Base-by-base conservation (phyloP, 2,113 vertebrate genomes). In the Speoplatyrhinus poulsoni region DNA sequence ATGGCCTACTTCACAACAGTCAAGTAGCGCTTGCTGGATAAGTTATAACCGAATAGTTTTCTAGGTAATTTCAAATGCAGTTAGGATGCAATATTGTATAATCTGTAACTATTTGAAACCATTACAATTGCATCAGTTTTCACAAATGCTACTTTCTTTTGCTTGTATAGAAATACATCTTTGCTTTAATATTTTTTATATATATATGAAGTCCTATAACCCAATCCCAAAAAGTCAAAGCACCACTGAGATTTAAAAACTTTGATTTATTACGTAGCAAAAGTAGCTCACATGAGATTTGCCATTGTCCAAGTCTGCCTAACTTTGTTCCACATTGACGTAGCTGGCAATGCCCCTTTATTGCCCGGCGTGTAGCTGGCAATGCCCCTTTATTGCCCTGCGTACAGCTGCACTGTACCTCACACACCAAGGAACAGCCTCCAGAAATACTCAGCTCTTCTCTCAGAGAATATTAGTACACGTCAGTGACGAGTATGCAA, bases 401-500 rank as follows among this genome's bases (percentile, higher is more conserved):
- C 19, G 26, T 26, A 83, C 75, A 81, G 66, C 56, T 75, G 75
- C 72, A 62, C 76, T 56, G 58, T 69, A 79, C 94, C 92, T 94
- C 53, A 26, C 72, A 91, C 89, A 89, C 91, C 92, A 87, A 90
- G 81, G 73, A 87, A 75, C 5, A 82, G 77, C 66, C 82, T 59
- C 73, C 54, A 46, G 73, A 82, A 75, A 88, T 84, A 95, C 94
- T 94, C 93, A 93, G 89, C 92, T 95, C 95, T 99, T 99, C 97
- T 99, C 98, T 96, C 95, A 98, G 98, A 99, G 98, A 99, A 99
- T 92, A 99, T 97, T 96, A 98, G 97, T 96, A 95, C 88, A 92
- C 75, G 65, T 85, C 79, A 94, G 96, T 96, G 96, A 98, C 95
- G 94, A 94, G 94, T 95, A 94, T 94, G 94, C 94, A 98, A 97